Percentiles rank a stretch among this genome's conserved stretches.
Evolutionary conservation across 1,140 invertebrate genomes (phyloP).

Genomic region (Drosophila bocki): DNA sequence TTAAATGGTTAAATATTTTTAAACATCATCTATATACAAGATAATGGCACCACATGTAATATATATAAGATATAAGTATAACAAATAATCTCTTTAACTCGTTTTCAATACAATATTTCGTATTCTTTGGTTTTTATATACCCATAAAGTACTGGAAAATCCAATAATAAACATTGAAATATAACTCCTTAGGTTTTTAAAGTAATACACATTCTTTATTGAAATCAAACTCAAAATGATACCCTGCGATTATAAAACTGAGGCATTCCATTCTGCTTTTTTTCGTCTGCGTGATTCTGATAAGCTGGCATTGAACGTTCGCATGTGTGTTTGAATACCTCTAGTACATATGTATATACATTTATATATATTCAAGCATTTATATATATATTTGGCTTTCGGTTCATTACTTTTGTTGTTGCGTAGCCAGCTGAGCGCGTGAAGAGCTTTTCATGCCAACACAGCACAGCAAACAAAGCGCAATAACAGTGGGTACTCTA

Average conservation of each 20-base stretch:
- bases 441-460: slow-evolving; percentile 75
- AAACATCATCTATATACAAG: neutral
- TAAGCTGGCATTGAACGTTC: slow-evolving; percentile 72
- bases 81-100: neutral
- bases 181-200: neutral
- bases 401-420: slow-evolving; percentile 42
- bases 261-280: neutral
- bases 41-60: neutral
- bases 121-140: too few species aligned
- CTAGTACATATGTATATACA: neutral
- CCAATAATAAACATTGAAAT: neutral
- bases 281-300: slow-evolving; percentile 45
- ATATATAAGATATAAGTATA: neutral
- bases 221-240: slow-evolving; percentile 7
- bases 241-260: neutral
- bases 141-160: too few species aligned
- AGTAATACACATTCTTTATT: neutral
- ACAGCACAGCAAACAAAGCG: slow-evolving; percentile 69
- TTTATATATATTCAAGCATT: slow-evolving; percentile 30
- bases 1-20: neutral
- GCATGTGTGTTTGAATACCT: slow-evolving; percentile 18
- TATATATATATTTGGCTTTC: slow-evolving; percentile 12
- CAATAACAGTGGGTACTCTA: slow-evolving; percentile 16
- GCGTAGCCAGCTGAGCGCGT: slow-evolving; percentile 67
- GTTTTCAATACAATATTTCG: too few species aligned